A percentile compares a stretch with the other conserved stretches of the same genome.
phyloP scores from a whole-genome alignment of 2,113 vertebrate species.

The Aepyceros melampus region DNA sequence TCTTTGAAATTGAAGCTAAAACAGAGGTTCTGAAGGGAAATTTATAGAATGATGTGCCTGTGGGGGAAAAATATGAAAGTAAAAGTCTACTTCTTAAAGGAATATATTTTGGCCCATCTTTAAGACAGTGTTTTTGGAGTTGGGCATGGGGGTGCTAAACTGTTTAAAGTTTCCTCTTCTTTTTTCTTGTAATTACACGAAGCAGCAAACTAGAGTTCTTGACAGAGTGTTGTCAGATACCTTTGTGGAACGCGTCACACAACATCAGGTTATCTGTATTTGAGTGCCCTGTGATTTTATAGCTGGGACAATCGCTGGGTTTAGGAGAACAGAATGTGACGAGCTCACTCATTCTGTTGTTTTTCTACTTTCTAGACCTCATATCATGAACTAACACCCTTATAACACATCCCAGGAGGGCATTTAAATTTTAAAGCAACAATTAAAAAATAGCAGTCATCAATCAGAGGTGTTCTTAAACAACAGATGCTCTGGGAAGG shows the following conservation, averaged over 20 bases:
- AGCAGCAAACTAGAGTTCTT: constrained; percentile 33
- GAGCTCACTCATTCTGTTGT: constrained; percentile 72
- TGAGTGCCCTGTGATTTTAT: constrained; percentile 74
- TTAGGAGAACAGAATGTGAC: constrained; percentile 68
- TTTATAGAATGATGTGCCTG: background rate
- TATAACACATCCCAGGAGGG: constrained; percentile 84
- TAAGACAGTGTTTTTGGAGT: background rate
- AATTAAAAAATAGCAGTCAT: constrained; percentile 87
- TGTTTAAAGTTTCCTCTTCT: constrained; percentile 48
- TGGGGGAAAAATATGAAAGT: constrained; percentile 34
- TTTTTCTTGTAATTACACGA: background rate
- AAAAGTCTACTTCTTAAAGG: constrained; percentile 37
- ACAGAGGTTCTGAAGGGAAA: background rate
- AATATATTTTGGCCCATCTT: constrained; percentile 26
- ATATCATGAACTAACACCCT: constrained; percentile 81
- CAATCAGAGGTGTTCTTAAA: constrained; percentile 84
- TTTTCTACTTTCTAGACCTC: constrained; percentile 80
- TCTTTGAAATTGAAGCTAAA: background rate
- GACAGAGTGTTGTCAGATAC: constrained; percentile 58
- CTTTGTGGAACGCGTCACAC: constrained; percentile 65
- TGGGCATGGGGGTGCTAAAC: background rate
- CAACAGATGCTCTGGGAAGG: constrained; percentile 81
- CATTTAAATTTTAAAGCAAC: constrained; percentile 87
- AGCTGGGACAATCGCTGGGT: constrained; percentile 62
- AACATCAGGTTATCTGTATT: constrained; percentile 66